Conservation (phyloP, 2,113 vertebrate species). For the Forbesichthys papilliferus region DNA sequence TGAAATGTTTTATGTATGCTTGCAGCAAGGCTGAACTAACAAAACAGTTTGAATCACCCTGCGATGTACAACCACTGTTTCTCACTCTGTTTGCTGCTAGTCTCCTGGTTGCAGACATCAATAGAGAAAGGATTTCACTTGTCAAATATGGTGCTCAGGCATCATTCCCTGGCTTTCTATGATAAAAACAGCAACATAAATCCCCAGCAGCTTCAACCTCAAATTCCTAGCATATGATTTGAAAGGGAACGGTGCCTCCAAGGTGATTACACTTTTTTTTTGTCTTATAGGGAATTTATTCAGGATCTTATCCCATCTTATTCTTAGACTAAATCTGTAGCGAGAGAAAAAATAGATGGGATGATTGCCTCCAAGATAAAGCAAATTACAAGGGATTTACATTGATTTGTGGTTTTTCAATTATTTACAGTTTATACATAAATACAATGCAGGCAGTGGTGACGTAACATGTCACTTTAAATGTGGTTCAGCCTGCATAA, state of each 20-base stretch:
- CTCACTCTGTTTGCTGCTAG: slow-evolving; percentile 26
- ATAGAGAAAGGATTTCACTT: slow-evolving; percentile 35
- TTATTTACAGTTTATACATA: too few relatives aligned
- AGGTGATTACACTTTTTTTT: background rate
- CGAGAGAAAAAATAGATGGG: background rate
- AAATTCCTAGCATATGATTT: slow-evolving; percentile 10
- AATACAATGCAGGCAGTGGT: too few relatives aligned
- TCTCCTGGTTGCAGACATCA: slow-evolving; percentile 25
- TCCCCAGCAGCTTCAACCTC: slow-evolving; percentile 25
- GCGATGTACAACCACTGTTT: slow-evolving; percentile 10
- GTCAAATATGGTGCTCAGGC: slow-evolving; percentile 33
- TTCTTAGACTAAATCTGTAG: background rate
- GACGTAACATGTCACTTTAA: too few relatives aligned
- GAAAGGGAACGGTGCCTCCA: background rate
- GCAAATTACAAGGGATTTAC: too few relatives aligned
- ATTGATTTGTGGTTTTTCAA: too few relatives aligned
- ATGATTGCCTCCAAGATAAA: background rate
- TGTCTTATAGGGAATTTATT: background rate
- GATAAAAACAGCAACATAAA: slow-evolving; percentile 1
- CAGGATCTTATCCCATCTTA: background rate
- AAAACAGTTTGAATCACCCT: slow-evolving; percentile 9
- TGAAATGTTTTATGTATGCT: slow-evolving; percentile 18
- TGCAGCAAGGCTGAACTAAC: slow-evolving; percentile 27
- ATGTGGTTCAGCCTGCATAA: too few relatives aligned
- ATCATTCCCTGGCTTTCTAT: slow-evolving; percentile 20